These are phyloP conservation scores for Guaruba guarouba DNA, from an alignment of 2,113 vertebrate species.

Conservation along the genomic window DNA sequence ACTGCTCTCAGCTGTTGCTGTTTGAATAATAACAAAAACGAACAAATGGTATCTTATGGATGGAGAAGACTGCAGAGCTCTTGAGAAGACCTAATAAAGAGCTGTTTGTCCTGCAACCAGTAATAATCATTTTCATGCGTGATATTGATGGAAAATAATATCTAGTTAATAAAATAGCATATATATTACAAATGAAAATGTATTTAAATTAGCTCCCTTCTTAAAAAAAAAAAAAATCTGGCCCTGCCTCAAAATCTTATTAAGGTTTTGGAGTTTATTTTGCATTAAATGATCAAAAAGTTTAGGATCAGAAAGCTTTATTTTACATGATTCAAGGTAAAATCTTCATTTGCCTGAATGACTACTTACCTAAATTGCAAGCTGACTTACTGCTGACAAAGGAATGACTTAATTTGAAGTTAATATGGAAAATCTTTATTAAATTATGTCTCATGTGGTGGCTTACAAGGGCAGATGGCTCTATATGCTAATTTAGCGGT, in stretches of 20 bases:
- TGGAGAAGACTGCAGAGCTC: not conserved
- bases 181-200: not conserved
- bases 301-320: not conserved
- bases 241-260: not conserved
- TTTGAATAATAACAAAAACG: not conserved
- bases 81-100: not conserved
- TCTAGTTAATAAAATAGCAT: not conserved
- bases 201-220: not conserved
- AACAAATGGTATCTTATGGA: not conserved
- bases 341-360: not conserved
- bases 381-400: not conserved
- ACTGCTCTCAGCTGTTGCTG: not conserved
- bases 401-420: not conserved
- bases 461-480: not conserved
- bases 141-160: not conserved
- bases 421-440: not conserved
- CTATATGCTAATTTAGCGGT: not conserved
- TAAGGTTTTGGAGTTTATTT: not conserved
- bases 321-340: not conserved
- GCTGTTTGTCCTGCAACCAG: not conserved
- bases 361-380: not conserved
- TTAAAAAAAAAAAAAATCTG: not conserved
- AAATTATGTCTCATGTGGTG: not conserved
- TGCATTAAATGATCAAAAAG: not conserved
- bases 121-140: not conserved